Percentiles rank a stretch among this genome's conserved stretches.
Evolutionary conservation across 2,797 vertebrate genomes (phyloP).

Genomic region (Oreochromis grahami): DNA sequence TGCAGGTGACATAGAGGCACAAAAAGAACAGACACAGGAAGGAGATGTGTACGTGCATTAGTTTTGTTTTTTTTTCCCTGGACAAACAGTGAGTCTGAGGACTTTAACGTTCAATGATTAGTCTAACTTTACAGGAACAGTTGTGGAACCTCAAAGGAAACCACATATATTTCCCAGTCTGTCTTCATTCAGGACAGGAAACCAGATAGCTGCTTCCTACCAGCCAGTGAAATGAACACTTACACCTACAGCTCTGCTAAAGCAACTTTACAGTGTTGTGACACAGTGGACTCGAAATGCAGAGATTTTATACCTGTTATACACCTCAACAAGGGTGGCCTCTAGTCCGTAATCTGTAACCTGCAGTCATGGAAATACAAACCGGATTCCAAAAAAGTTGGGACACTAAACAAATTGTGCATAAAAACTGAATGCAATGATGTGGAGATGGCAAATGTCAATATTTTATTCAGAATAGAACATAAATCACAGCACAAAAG

Average conservation of each 20-base stretch:
- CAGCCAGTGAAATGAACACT: not conserved
- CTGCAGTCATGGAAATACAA: not conserved
- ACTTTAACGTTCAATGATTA: not conserved
- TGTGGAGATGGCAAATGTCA: no score
- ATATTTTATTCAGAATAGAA: no score
- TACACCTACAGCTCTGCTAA: not conserved
- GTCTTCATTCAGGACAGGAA: not conserved
- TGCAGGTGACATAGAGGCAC: slow-evolving; percentile 24
- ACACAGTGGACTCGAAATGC: not conserved
- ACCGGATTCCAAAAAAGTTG: no score
- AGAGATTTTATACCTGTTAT: not conserved
- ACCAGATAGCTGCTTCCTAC: not conserved
- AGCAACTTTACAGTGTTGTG: not conserved
- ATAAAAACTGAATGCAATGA: no score
- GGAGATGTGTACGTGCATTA: not conserved
- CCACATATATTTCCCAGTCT: not conserved
- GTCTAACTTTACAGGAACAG: not conserved
- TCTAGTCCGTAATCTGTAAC: not conserved
- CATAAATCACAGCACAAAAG: no score
- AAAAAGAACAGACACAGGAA: not conserved
- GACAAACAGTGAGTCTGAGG: not conserved
- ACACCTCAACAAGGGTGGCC: not conserved
- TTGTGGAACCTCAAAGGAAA: not conserved
- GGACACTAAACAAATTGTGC: no score
- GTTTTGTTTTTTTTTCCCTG: not conserved